Conservation (phyloP, 2,888 invertebrate genomes). For the Patella ulyssiponensis region DNA sequence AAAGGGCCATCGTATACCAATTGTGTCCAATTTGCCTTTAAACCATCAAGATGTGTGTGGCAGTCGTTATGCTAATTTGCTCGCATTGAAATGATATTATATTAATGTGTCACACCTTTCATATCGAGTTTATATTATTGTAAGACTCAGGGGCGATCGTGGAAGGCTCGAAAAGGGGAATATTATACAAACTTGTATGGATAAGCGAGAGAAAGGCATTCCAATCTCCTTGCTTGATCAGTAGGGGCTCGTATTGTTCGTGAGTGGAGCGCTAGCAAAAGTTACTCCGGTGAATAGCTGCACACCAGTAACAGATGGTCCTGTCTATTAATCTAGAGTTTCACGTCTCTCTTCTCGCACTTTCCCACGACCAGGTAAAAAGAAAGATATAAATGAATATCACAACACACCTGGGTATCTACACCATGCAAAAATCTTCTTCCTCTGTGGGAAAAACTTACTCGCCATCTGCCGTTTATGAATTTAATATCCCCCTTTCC, state of each 20-base stretch:
- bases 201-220: background rate
- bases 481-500: too few species aligned
- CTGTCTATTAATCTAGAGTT: background rate
- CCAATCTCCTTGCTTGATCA: background rate
- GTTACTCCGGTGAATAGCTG: background rate
- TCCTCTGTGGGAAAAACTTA: too few species aligned
- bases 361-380: constrained; percentile 10
- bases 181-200: background rate
- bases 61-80: too few species aligned
- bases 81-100: background rate
- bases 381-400: background rate
- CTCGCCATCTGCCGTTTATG: too few species aligned
- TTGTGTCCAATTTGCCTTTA: too few species aligned
- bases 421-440: too few species aligned
- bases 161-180: background rate
- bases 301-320: constrained; percentile 7
- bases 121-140: background rate
- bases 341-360: background rate
- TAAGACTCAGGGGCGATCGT: too few species aligned
- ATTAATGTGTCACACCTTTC: constrained; percentile 4
- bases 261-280: background rate
- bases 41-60: too few species aligned
- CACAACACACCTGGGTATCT: too few species aligned
- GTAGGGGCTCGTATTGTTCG: background rate
- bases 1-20: too few species aligned